Base-by-base conservation (phyloP, 2,888 invertebrate species). In the Ariolimax columbianus region DNA sequence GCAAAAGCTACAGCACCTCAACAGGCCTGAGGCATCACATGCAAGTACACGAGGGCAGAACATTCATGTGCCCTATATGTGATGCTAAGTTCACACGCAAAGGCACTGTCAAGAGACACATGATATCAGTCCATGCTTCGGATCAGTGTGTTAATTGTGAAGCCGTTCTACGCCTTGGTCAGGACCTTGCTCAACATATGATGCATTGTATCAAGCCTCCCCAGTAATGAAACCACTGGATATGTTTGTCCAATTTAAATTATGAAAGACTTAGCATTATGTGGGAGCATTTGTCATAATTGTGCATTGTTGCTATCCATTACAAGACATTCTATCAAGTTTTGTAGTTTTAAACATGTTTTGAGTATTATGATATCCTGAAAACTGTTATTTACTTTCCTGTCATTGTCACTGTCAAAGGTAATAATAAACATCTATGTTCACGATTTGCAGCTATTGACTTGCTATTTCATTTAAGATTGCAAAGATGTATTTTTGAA, bases 1-100 rank as follows among this genome's bases (percentile, higher is more conserved):
- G 77, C 26, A 87, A 87, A 66, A 79, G 55, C 33, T 87, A 86
- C 63, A 84, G 81, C 55, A 77, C 84, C 43, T n/a, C 78, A 7
- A 79, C 47, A 11, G 84, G 84, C 36, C 79, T 84, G 0, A 72
- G 51, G 19, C 75, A 79, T 81, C 85, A 85, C 59, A 77, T 85
- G 68, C 40, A 85, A 68, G 63, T n/a, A 59, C 85, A 85, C 55
- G 75, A 77, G 38, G 85, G 81, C 26, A 77, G 23, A 81, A 77
- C 51, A 43, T 85, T 81, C 38, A 80, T 43, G 47, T 85, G 85
- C 66, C 72, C 81, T 40, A 38, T 81, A 26, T 85, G 85, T 68
- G 85, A 80, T 63, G 38, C 77, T 1, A 85, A 68, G 33, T 85
- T 85, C 68, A 81, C 70, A 30, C 80, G 66, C 9, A 85, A 85